Evolutionary conservation across 64 coral and sea anemone genomes (phyloP), one percentile per base, ranked within the genome.

Genomic region (Dendronephthya gigantea): DNA sequence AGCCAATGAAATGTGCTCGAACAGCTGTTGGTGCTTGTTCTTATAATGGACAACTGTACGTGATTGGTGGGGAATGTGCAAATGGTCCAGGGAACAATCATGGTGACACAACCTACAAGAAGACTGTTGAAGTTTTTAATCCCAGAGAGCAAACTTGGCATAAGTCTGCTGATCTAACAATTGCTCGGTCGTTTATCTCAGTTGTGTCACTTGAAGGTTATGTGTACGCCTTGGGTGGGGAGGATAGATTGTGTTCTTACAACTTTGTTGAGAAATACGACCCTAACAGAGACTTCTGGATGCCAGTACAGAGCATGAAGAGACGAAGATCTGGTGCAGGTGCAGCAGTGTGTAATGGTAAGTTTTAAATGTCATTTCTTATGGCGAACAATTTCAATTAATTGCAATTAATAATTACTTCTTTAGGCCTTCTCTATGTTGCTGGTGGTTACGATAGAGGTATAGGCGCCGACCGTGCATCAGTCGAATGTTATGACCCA

Each of bases 201-300:
- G 95, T 91, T 81, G 90, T 88, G 9, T 84, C 95, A 62, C 84
- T 93, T 28, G 93, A 92, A 90, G 90, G 90, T 28, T 93, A 85
- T 19, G 79, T 98, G 35, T 98, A 98, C 90, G 95, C 95, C 30
- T 83, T 98, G 43, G 95, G 95, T 17, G 95, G 95, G 16, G 95
- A 98, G 85, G 95, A 98, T 28, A 93, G 95, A 90, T 91, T 92
- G 82, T 98, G 95, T 68, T 93, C 92, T 48, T 98, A 98, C 88
- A 98, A 93, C 84, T 98, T 91, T 68, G 95, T 98, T 4, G 95
- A 98, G 47, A 82, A 92, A 25, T 98, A 98, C 89, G 95, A 98
- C 39, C 95, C 95, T 0, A 98, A 93, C 34, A 89, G 86, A n/a
- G 90, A 98, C 58, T 89, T 89, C 34, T 98, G 95, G 95, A 91